These are phyloP conservation scores for Riparia riparia DNA, from an alignment of 2,113 vertebrate genomes.

Conservation along the genomic window DNA sequence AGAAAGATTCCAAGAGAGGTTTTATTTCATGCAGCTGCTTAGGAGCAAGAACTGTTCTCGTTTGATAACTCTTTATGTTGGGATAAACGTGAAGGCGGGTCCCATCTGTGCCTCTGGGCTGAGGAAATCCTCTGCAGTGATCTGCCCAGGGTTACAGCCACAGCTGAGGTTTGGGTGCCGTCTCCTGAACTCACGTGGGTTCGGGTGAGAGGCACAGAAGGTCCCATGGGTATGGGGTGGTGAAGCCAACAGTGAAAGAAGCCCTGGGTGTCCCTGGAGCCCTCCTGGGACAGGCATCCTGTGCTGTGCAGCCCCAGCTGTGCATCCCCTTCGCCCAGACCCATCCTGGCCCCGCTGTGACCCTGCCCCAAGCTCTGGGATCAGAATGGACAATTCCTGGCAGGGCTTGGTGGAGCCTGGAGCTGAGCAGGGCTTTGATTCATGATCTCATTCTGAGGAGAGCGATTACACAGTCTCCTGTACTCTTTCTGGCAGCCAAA, in stretches of 20 bases:
- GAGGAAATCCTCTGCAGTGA: not conserved
- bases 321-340: accelerated
- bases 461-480: not conserved
- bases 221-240: accelerated
- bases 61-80: not conserved
- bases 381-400: not conserved
- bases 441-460: not conserved
- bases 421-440: slow-evolving; percentile 21
- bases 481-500: slow-evolving; percentile 26
- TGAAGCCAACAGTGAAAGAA: not conserved
- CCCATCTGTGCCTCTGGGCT: not conserved
- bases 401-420: not conserved
- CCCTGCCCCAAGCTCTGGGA: not conserved
- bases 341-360: accelerated
- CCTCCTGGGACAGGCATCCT: not conserved
- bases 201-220: not conserved
- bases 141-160: not conserved
- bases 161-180: not conserved
- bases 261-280: not conserved
- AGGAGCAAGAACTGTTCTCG: not conserved
- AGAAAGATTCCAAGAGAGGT: accelerated
- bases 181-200: accelerated
- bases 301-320: not conserved
- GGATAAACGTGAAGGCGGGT: not conserved
- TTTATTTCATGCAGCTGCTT: not conserved